Evolutionary conservation across 2,113 vertebrate species (phyloP).

Genomic region (Bostrychus sinensis): DNA sequence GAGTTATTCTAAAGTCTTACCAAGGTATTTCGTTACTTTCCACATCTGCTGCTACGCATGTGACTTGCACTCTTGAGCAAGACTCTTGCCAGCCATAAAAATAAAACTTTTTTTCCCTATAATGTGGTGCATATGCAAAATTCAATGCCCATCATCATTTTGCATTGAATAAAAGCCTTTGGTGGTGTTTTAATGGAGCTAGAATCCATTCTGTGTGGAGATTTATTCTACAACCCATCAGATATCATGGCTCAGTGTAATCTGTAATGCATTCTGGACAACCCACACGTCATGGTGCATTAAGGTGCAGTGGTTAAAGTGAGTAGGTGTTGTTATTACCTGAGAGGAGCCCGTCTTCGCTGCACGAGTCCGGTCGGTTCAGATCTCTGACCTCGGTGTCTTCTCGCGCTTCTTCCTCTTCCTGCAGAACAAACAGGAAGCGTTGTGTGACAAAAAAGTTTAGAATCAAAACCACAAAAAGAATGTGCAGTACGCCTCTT

Average conservation of each 20-base stretch:
- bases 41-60: too few relatives aligned
- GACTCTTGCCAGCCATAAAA: not conserved
- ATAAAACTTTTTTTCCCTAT: not conserved
- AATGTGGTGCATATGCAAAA: not conserved
- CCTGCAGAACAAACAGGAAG: constrained; percentile 96
- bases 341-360: constrained; percentile 61
- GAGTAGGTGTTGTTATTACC: constrained; percentile 51
- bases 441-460: constrained; percentile 61
- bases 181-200: not conserved
- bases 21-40: too few relatives aligned
- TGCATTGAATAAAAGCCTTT: too few relatives aligned
- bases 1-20: too few relatives aligned
- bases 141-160: not conserved
- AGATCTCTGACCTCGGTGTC: constrained; percentile 70
- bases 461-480: constrained; percentile 62
- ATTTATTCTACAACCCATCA: constrained; percentile 4
- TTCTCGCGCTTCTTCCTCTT: constrained; percentile 77
- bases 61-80: not conserved
- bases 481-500: constrained; percentile 58
- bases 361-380: constrained; percentile 36
- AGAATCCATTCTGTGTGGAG: not conserved
- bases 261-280: not conserved
- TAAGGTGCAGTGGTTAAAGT: not conserved
- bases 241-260: not conserved
- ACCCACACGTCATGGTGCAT: not conserved